A percentile compares a stretch with the other conserved stretches of the same genome.
Conservation (phyloP, 2,113 vertebrate species). For the Pristiophorus japonicus region DNA sequence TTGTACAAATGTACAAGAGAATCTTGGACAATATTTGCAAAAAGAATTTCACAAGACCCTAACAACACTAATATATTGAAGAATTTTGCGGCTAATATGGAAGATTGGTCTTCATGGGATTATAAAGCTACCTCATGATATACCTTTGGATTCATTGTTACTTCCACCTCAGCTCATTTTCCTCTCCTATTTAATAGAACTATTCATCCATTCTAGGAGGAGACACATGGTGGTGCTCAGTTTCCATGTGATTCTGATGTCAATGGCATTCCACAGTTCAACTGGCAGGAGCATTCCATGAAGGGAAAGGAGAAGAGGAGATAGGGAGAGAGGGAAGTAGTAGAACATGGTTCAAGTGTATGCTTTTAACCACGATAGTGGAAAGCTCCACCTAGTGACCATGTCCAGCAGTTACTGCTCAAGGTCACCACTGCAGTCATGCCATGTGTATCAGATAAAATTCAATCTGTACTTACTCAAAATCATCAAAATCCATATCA, state of each 20-base stretch:
- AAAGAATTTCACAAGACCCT: not conserved
- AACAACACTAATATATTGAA: not conserved
- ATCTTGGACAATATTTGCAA: not conserved
- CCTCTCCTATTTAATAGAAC: not conserved
- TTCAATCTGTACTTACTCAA: slow-evolving; percentile 73
- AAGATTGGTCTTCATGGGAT: not conserved
- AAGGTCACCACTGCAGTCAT: not conserved
- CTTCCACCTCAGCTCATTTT: not conserved
- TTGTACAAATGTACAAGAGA: not conserved
- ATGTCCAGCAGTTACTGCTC: not conserved
- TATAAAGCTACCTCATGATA: not conserved
- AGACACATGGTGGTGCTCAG: not conserved
- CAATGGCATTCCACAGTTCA: not conserved
- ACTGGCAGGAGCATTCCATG: not conserved
- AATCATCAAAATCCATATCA: slow-evolving; percentile 93
- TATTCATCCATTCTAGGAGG: not conserved
- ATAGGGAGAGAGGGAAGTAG: not conserved
- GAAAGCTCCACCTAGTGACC: not conserved
- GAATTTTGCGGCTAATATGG: not conserved
- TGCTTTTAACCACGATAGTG: not conserved
- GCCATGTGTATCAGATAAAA: not conserved
- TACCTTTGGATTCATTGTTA: not conserved
- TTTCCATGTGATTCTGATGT: not conserved
- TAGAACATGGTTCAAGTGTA: not conserved
- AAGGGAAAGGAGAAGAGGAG: not conserved